Evolutionary conservation across 2,888 invertebrate species (phyloP).

Genomic region (Drosophila infuscata): DNA sequence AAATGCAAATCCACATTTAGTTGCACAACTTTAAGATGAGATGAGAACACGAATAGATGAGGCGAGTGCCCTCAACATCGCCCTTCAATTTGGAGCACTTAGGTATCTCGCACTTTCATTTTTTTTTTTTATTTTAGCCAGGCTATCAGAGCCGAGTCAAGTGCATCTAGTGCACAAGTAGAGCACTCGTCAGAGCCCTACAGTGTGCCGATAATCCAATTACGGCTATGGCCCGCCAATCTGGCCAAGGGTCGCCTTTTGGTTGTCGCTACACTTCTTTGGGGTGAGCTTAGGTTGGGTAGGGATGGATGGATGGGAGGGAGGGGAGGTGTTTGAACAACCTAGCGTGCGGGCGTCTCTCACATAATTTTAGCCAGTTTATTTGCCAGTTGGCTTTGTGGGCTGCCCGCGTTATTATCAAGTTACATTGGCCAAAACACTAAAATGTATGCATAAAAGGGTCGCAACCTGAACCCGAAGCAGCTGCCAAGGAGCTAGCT

Average conservation of each 20-base stretch:
- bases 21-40: constrained; percentile 29
- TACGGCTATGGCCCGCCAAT: constrained; percentile 51
- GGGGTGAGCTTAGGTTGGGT: too few species aligned
- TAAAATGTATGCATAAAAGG: constrained; percentile 67
- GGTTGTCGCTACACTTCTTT: constrained; percentile 8
- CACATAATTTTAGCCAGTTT: constrained; percentile 73
- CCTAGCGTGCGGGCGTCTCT: constrained; percentile 42
- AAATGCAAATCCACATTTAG: constrained; percentile 32
- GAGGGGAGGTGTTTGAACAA: background rate
- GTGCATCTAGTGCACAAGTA: constrained; percentile 58
- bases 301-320: background rate
- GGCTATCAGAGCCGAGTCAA: constrained; percentile 50
- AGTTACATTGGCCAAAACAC: constrained; percentile 71
- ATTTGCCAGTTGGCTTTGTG: constrained; percentile 56
- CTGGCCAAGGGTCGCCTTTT: constrained; percentile 45
- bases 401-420: constrained; percentile 68
- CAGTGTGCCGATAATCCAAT: constrained; percentile 75
- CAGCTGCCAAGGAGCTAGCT: constrained; percentile 33
- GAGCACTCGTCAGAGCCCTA: constrained; percentile 71
- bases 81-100: constrained; percentile 30
- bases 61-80: constrained; percentile 1
- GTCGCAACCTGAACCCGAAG: constrained; percentile 60
- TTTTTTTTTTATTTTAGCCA: constrained; percentile 25
- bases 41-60: constrained; percentile 25
- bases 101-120: constrained; percentile 48